These are phyloP conservation scores for Pseudochirops corinnae DNA, from an alignment of 2,797 vertebrate species.

Conservation along the genomic window DNA sequence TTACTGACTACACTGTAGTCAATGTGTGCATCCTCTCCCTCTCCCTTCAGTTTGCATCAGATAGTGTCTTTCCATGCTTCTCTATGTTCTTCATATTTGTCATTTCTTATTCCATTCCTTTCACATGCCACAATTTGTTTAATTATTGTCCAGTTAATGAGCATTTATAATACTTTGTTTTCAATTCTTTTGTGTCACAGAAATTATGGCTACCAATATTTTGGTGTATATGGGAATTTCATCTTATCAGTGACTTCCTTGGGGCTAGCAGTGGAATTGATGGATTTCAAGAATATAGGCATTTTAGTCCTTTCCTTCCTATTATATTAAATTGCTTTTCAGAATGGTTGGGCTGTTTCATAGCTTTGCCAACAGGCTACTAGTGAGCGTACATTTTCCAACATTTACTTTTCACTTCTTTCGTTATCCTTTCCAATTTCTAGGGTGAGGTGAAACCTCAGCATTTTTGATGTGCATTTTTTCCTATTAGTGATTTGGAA, in stretches of 20 bases:
- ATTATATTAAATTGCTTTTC: neutral
- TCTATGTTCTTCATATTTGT: neutral
- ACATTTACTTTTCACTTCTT: neutral
- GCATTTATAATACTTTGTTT: neutral
- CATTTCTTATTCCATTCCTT: neutral
- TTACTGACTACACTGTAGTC: neutral
- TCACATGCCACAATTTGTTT: neutral
- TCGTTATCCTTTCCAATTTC: neutral
- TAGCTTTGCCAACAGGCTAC: neutral
- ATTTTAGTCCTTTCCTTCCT: neutral
- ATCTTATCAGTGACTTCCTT: neutral
- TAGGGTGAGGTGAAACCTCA: neutral
- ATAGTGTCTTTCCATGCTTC: neutral
- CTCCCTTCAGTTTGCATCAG: slow-evolving; percentile 14
- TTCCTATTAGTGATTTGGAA: neutral
- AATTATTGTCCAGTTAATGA: neutral
- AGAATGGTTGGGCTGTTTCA: neutral
- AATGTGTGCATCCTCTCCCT: neutral
- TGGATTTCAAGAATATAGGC: neutral
- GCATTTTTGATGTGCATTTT: neutral
- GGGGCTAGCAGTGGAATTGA: neutral
- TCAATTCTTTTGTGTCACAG: neutral
- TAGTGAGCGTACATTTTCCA: neutral
- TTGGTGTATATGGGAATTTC: neutral
- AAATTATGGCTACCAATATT: neutral